phyloP scores from a whole-genome alignment of 2,888 invertebrate species.

The Synanthedon myopaeformis region DNA sequence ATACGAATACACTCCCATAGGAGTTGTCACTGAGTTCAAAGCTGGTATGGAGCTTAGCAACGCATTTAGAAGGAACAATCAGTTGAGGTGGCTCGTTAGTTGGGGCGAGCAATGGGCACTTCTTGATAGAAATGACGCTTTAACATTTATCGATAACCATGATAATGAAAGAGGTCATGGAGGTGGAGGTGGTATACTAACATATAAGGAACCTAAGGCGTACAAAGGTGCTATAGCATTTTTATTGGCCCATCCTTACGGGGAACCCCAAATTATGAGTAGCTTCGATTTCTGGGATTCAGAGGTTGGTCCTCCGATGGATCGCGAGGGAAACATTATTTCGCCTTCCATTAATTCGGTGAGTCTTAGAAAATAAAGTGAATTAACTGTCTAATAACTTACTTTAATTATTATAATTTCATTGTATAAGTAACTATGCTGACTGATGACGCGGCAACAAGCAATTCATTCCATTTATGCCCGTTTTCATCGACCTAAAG shows the following conservation, averaged over 20 bases:
- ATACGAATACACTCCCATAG: slow-evolving; percentile 66
- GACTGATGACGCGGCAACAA: too few species aligned
- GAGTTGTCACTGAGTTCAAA: slow-evolving; percentile 76
- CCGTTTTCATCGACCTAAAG: too few species aligned
- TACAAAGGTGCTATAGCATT: slow-evolving; percentile 87
- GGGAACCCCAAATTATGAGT: slow-evolving; percentile 86
- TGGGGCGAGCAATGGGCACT: slow-evolving; percentile 78
- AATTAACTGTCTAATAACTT: too few species aligned
- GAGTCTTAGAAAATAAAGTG: slow-evolving; percentile 13
- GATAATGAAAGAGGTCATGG: slow-evolving; percentile 81
- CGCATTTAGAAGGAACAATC: slow-evolving; percentile 55
- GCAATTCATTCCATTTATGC: too few species aligned
- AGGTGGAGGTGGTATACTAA: slow-evolving; percentile 67
- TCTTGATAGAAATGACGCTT: slow-evolving; percentile 58
- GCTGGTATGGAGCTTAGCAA: slow-evolving; percentile 58
- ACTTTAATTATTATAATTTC: too few species aligned
- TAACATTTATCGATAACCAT: slow-evolving; percentile 86
- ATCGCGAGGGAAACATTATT: slow-evolving; percentile 69
- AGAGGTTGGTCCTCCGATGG: slow-evolving; percentile 77
- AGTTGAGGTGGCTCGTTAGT: slow-evolving; percentile 69
- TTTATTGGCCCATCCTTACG: slow-evolving; percentile 86
- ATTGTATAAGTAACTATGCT: too few species aligned
- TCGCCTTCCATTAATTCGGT: slow-evolving; percentile 74
- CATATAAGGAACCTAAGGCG: slow-evolving; percentile 73
- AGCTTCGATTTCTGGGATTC: slow-evolving; percentile 78